phyloP scores from a whole-genome alignment of 2,888 invertebrate genomes.

The Synergus japonicus region DNA sequence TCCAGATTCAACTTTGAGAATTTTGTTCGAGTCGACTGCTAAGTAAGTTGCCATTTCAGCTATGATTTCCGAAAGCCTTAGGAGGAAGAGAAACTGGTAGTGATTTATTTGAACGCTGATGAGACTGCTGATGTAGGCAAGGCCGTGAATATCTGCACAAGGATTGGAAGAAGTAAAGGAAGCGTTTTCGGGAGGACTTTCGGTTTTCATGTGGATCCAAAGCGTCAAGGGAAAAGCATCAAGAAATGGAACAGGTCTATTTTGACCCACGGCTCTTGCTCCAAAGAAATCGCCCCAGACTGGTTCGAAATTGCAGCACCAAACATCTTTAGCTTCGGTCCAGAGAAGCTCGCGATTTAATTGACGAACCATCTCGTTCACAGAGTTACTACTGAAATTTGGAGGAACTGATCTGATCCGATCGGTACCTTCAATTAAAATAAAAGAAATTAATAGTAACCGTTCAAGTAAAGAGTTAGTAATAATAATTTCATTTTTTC shows the following conservation, averaged over 20 bases:
- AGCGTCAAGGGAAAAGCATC: slow-evolving; percentile 92
- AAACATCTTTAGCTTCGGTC: slow-evolving; percentile 92
- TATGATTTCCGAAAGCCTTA: slow-evolving; percentile 89
- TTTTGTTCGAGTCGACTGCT: slow-evolving; percentile 86
- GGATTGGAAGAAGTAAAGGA: slow-evolving; percentile 40
- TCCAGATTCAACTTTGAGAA: slow-evolving; percentile 80
- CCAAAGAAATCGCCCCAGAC: slow-evolving; percentile 96
- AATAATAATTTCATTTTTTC: not conserved
- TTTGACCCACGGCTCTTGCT: slow-evolving; percentile 86
- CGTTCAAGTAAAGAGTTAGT: not conserved
- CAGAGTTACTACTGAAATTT: slow-evolving; percentile 75
- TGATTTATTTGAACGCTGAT: slow-evolving; percentile 95
- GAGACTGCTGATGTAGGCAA: slow-evolving; percentile 90
- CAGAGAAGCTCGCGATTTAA: slow-evolving; percentile 81
- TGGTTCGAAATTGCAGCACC: slow-evolving; percentile 93
- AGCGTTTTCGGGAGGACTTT: slow-evolving; percentile 44
- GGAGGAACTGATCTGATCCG: slow-evolving; percentile 66
- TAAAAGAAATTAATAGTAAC: slow-evolving; percentile 5
- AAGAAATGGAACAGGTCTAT: slow-evolving; percentile 87
- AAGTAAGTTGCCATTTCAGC: slow-evolving; percentile 89
- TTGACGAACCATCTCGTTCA: slow-evolving; percentile 80
- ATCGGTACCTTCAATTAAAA: slow-evolving; percentile 70
- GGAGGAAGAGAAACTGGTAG: slow-evolving; percentile 93
- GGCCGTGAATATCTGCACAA: slow-evolving; percentile 86
- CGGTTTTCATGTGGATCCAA: slow-evolving; percentile 83